phyloP scores from a whole-genome alignment of 2,888 invertebrate genomes.

The Fabriciana adippe region DNA sequence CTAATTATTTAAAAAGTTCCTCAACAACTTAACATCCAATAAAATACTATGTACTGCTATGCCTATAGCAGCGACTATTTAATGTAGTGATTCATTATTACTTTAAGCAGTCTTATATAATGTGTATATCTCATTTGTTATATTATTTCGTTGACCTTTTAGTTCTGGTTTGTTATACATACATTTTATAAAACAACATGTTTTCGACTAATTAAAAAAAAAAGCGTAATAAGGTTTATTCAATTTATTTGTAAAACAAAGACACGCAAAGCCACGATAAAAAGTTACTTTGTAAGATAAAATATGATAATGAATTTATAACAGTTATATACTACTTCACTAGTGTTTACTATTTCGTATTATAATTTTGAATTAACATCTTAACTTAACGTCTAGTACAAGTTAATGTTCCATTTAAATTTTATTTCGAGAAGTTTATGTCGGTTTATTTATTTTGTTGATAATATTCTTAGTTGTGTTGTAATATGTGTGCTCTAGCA shows the following conservation, averaged over 20 bases:
- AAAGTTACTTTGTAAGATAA: too few species aligned
- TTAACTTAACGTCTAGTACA: slow-evolving; percentile 22
- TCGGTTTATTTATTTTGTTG: slow-evolving; percentile 58
- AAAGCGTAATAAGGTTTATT: too few species aligned
- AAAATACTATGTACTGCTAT: background rate
- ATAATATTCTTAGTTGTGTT: slow-evolving; percentile 32
- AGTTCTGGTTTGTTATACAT: too few species aligned
- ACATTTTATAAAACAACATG: too few species aligned
- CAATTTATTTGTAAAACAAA: too few species aligned
- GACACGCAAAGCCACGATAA: too few species aligned
- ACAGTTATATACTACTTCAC: background rate
- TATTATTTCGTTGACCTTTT: too few species aligned
- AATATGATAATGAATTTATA: background rate
- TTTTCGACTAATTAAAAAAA: too few species aligned
- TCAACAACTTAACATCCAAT: background rate
- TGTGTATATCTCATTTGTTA: too few species aligned
- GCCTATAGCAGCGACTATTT: background rate
- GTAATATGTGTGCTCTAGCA: slow-evolving; percentile 10
- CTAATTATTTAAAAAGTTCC: slow-evolving; percentile 13
- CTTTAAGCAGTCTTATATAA: too few species aligned
- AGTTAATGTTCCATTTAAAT: slow-evolving; percentile 35
- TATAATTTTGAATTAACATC: background rate
- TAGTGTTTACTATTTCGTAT: background rate
- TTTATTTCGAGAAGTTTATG: slow-evolving; percentile 48
- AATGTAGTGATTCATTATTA: background rate